Conservation (phyloP, 2,797 vertebrate species). For the Xerus rutilus region DNA sequence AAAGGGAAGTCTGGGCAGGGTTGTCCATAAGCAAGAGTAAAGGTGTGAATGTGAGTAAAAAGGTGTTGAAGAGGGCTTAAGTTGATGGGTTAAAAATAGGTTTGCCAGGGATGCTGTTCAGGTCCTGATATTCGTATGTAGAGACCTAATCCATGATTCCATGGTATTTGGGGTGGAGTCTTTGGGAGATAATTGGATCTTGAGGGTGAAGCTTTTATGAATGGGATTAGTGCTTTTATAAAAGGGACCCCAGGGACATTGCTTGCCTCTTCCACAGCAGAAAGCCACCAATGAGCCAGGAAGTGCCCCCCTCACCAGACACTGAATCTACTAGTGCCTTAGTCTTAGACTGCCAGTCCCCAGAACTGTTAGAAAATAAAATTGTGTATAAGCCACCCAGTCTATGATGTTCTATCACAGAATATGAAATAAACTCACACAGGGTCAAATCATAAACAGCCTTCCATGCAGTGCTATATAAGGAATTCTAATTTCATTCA, state of each 20-base stretch:
- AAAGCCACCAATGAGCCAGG: background rate
- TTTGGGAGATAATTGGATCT: too few species aligned
- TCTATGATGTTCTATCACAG: background rate
- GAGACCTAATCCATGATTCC: background rate
- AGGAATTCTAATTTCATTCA: background rate
- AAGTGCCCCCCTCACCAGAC: background rate
- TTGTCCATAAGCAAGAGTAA: background rate
- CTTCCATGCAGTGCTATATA: background rate
- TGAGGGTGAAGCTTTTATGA: background rate
- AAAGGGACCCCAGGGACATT: background rate
- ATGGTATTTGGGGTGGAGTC: background rate
- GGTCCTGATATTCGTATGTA: background rate
- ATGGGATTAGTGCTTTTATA: background rate
- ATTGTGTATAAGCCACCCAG: background rate
- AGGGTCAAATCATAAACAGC: background rate
- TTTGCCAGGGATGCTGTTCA: background rate
- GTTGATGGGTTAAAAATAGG: background rate
- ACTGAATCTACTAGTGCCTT: background rate
- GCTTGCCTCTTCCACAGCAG: background rate
- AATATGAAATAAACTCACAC: background rate
- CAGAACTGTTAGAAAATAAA: background rate
- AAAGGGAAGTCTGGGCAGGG: background rate
- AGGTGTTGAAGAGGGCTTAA: background rate
- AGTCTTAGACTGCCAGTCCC: background rate
- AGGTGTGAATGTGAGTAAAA: background rate